These are phyloP conservation scores for Piezodorus guildinii DNA, from an alignment of 1,140 invertebrate species.

Conservation along the genomic window DNA sequence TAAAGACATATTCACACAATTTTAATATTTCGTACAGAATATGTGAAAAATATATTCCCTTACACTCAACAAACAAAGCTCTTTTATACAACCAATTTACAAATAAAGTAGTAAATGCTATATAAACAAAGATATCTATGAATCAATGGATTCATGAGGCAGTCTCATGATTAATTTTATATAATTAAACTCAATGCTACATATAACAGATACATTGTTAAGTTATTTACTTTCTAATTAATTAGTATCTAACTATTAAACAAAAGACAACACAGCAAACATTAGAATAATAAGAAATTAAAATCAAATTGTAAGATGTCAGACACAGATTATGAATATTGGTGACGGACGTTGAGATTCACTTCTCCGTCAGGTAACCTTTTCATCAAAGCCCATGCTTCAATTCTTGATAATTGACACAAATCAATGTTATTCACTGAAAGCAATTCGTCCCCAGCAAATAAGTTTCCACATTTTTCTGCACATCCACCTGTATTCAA, in stretches of 20 bases:
- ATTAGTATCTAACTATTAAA: too few species aligned
- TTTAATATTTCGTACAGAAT: too few species aligned
- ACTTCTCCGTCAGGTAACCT: constrained; percentile 71
- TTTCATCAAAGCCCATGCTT: constrained; percentile 88
- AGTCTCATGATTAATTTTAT: constrained; percentile 5
- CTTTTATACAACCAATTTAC: constrained; percentile 8
- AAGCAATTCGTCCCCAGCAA: constrained; percentile 75
- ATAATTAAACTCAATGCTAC: neutral
- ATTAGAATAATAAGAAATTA: neutral
- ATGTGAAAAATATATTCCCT: too few species aligned
- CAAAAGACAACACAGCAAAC: too few species aligned
- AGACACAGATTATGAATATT: neutral
- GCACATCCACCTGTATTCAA: constrained; percentile 71
- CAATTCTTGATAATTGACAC: constrained; percentile 71
- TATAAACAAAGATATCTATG: constrained; percentile 1
- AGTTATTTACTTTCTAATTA: neutral
- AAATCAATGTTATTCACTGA: constrained; percentile 70
- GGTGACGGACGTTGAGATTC: constrained; percentile 41
- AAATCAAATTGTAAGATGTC: neutral
- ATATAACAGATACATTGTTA: neutral
- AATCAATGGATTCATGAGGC: constrained; percentile 8
- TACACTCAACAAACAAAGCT: too few species aligned
- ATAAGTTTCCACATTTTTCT: constrained; percentile 70
- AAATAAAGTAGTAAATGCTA: neutral
- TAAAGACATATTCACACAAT: too few species aligned